These are phyloP conservation scores for Promerops cafer DNA, from an alignment of 2,113 vertebrate genomes.

Conservation along the genomic window DNA sequence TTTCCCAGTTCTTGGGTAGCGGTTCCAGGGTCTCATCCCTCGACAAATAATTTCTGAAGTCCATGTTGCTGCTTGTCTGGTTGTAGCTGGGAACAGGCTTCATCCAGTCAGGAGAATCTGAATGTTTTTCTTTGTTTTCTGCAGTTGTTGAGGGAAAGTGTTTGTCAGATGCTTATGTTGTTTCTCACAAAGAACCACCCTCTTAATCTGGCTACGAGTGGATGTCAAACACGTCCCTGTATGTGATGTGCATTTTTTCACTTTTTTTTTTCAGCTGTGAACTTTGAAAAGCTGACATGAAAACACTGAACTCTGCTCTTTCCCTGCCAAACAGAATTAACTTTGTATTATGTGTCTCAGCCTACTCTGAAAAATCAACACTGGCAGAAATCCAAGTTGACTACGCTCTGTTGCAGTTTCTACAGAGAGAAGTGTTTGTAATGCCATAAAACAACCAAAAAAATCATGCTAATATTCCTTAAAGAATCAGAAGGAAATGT, in stretches of 20 bases:
- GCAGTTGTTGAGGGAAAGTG: conserved; percentile 61
- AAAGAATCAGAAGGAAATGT: not conserved
- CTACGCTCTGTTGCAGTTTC: not conserved
- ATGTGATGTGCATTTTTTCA: conserved; percentile 35
- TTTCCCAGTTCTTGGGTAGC: conserved; percentile 93
- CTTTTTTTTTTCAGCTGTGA: not conserved
- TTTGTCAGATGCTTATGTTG: conserved; percentile 30
- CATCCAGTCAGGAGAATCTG: conserved; percentile 87
- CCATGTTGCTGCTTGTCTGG: conserved; percentile 88
- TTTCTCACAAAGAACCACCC: conserved; percentile 45
- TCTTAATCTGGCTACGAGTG: conserved; percentile 24
- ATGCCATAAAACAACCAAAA: not conserved
- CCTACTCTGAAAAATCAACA: not conserved
- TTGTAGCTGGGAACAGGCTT: conserved; percentile 93
- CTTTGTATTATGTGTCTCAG: conserved; percentile 10
- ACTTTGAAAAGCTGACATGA: conserved; percentile 40
- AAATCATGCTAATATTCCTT: not conserved
- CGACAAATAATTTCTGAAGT: conserved; percentile 82
- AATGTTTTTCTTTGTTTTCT: conserved; percentile 84
- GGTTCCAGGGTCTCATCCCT: conserved; percentile 90
- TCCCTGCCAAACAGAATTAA: conserved; percentile 36
- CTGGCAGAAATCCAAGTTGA: not conserved
- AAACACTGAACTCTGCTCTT: conserved; percentile 39
- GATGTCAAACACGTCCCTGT: not conserved
- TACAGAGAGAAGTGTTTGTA: not conserved